Evolutionary conservation across 2,888 invertebrate genomes (phyloP).

Genomic region (Camponotus fellah): DNA sequence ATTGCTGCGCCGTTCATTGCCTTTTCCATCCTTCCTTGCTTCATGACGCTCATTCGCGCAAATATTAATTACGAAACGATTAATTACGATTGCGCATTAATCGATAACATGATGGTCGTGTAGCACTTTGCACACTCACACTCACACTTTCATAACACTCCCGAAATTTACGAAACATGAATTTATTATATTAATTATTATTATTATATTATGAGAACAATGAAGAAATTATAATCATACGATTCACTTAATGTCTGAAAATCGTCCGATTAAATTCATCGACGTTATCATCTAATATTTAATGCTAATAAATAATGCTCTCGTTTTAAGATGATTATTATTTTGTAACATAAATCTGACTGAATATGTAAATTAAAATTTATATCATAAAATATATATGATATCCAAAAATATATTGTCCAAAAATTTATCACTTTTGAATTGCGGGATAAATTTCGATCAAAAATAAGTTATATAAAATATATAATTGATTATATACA

Average conservation of each 20-base stretch:
- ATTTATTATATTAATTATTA: conserved; percentile 2
- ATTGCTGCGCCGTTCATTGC: neutral
- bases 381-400: neutral
- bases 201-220: conserved; percentile 7
- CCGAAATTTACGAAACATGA: neutral
- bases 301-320: too few species aligned
- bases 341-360: neutral
- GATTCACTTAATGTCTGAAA: neutral
- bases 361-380: neutral
- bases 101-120: too few species aligned
- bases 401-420: conserved; percentile 1
- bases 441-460: neutral
- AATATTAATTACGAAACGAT: neutral
- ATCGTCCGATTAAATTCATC: neutral
- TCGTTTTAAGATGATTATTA: neutral
- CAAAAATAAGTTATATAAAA: neutral
- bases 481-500: neutral
- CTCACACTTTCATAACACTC: neutral
- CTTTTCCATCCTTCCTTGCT: neutral
- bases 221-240: neutral
- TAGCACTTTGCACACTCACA: neutral
- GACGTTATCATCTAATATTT: too few species aligned
- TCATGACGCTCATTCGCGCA: neutral
- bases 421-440: neutral
- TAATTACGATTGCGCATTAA: neutral